Conservation (phyloP, 2,113 vertebrate species). For the Collichthys lucidus region DNA sequence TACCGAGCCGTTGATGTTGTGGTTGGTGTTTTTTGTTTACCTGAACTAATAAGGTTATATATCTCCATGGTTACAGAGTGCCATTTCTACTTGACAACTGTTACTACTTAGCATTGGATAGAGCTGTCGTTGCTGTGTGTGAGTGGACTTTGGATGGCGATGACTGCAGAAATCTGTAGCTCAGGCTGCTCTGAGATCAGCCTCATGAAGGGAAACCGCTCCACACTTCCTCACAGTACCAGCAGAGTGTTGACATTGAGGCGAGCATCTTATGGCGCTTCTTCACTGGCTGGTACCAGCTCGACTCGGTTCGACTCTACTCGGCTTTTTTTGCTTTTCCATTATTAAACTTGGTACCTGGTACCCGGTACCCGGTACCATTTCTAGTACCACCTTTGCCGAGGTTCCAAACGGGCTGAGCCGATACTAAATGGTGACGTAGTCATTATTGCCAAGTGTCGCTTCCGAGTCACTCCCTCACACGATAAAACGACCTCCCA, state of each 20-base stretch:
- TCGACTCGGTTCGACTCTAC: too few relatives aligned
- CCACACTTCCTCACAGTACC: background rate
- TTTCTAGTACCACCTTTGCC: too few relatives aligned
- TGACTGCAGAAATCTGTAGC: constrained; percentile 42
- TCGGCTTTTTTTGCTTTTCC: too few relatives aligned
- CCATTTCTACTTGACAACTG: constrained; percentile 79
- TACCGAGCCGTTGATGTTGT: constrained; percentile 70
- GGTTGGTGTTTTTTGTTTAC: constrained; percentile 77
- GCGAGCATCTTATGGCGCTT: background rate
- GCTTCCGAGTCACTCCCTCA: too few relatives aligned
- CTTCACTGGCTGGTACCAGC: too few relatives aligned
- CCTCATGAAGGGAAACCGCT: background rate
- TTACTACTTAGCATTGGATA: constrained; percentile 75
- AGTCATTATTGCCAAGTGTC: too few relatives aligned
- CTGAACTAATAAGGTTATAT: constrained; percentile 73
- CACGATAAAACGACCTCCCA: too few relatives aligned
- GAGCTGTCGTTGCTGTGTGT: constrained; percentile 67
- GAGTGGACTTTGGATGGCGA: constrained; percentile 41
- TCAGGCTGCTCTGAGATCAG: constrained; percentile 40
- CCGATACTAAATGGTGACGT: too few relatives aligned
- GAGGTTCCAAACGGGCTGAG: too few relatives aligned
- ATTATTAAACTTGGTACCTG: too few relatives aligned
- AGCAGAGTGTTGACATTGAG: background rate
- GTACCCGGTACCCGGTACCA: too few relatives aligned
- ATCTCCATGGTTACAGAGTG: constrained; percentile 77